phyloP scores from a whole-genome alignment of 2,113 vertebrate species.

The Pelvicachromis taeniatus region DNA sequence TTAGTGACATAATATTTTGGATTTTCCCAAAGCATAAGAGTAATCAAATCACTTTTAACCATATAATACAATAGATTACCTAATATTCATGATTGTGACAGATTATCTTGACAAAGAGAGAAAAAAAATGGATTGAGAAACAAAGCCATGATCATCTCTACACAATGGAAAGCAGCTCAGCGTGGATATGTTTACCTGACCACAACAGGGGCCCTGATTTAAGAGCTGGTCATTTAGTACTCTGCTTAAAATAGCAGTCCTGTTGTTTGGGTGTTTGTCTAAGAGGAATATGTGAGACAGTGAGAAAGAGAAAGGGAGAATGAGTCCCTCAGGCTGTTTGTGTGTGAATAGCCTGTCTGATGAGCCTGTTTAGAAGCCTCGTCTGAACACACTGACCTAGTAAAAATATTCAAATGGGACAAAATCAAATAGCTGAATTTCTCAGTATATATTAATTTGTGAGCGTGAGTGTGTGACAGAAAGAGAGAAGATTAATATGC shows the following conservation, averaged over 20 bases:
- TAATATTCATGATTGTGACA: neutral
- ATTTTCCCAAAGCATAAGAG: neutral
- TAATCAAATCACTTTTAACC: neutral
- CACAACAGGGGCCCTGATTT: constrained; percentile 15
- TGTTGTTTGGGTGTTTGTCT: neutral
- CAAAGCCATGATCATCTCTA: neutral
- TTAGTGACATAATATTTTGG: neutral
- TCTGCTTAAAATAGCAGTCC: constrained; percentile 29
- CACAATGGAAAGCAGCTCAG: neutral
- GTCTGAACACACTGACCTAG: constrained; percentile 44
- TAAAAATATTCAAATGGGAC: constrained; percentile 44
- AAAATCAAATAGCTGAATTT: neutral
- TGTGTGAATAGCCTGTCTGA: constrained; percentile 26
- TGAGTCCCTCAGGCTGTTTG: constrained; percentile 15
- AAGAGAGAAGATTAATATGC: neutral
- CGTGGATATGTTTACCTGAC: constrained; percentile 5
- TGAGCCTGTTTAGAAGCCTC: constrained; percentile 27
- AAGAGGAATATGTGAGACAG: neutral
- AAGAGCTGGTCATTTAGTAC: constrained; percentile 35
- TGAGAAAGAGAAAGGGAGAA: neutral
- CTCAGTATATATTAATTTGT: neutral
- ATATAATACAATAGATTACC: neutral
- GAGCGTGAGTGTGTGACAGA: neutral
- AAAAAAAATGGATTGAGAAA: neutral
- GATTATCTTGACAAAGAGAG: neutral